These are phyloP conservation scores for Oscheius sp. DNA, from an alignment of 1,140 invertebrate species.

Conservation along the genomic window DNA sequence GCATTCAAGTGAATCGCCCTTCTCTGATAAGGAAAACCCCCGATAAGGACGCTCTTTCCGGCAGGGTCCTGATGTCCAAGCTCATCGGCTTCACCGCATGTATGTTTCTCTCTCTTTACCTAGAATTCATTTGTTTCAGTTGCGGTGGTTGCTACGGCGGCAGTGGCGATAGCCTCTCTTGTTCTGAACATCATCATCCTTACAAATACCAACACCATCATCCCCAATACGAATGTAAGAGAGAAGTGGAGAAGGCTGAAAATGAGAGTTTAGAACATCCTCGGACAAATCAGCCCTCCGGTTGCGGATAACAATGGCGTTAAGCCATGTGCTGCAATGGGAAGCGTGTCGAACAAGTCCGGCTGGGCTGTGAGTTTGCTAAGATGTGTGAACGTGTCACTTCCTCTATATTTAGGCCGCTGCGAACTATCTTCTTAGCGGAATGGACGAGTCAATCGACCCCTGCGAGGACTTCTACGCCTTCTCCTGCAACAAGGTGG, in stretches of 20 bases:
- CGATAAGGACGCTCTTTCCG: too few relatives aligned
- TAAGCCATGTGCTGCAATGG: not conserved
- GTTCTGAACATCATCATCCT: slow-evolving; percentile 46
- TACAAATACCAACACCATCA: slow-evolving; percentile 26
- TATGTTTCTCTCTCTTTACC: not conserved
- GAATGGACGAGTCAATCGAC: slow-evolving; percentile 64
- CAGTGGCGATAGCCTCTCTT: slow-evolving; percentile 40
- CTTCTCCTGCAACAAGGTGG: slow-evolving; percentile 64
- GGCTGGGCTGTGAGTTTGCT: too few relatives aligned
- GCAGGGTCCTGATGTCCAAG: too few relatives aligned
- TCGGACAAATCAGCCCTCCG: not conserved
- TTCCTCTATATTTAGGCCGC: slow-evolving; percentile 43
- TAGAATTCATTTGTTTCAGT: slow-evolving; percentile 22
- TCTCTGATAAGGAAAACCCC: too few relatives aligned
- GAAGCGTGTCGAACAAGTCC: slow-evolving; percentile 20
- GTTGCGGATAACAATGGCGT: not conserved
- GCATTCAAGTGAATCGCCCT: too few relatives aligned
- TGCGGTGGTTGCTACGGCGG: slow-evolving; percentile 23
- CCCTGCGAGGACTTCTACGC: slow-evolving; percentile 68
- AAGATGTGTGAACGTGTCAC: too few relatives aligned
- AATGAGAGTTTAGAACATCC: not conserved
- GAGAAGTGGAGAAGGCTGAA: not conserved
- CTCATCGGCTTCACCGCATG: not conserved
- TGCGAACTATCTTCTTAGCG: slow-evolving; percentile 60
- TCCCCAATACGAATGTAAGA: slow-evolving; percentile 3